Conservation (phyloP, 1,140 invertebrate genomes). For the Meloidogyne floridensis region DNA sequence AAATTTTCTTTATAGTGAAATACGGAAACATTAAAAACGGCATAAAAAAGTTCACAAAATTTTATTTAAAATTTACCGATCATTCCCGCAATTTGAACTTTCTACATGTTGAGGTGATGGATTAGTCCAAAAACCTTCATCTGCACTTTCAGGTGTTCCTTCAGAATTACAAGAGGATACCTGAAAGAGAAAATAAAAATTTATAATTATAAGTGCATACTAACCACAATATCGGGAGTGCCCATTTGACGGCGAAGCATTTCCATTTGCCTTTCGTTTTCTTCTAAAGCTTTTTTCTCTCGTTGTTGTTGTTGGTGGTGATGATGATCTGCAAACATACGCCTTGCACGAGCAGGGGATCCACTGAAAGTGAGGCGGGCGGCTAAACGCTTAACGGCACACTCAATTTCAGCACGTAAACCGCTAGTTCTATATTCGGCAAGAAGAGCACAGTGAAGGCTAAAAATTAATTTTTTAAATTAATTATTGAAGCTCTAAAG, state of each 20-base stretch:
- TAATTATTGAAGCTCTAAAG: not conserved
- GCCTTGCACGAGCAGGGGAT: not conserved
- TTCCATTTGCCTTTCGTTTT: conserved; percentile 22
- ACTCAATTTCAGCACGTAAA: conserved; percentile 61
- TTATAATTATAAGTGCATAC: not conserved
- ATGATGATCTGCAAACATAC: not conserved
- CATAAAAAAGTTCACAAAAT: no score
- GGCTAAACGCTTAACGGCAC: conserved; percentile 59
- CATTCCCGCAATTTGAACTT: not conserved
- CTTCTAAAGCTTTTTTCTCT: not conserved
- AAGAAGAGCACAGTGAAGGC: conserved; percentile 52
- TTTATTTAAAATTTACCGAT: no score
- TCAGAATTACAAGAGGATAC: conserved; percentile 64
- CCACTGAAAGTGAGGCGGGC: conserved; percentile 51
- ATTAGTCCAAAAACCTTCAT: conserved; percentile 31
- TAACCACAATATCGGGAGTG: conserved; percentile 59
- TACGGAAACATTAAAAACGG: no score
- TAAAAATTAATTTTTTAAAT: conserved; percentile 18
- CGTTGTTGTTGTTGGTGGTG: not conserved
- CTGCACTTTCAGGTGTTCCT: conserved; percentile 52
- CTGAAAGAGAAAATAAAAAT: not conserved
- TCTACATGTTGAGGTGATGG: not conserved
- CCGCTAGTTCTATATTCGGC: conserved; percentile 47
- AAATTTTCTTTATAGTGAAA: no score
- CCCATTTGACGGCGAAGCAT: conserved; percentile 45